phyloP scores from a whole-genome alignment of 2,797 vertebrate genomes.

The Sciurus vulgaris region DNA sequence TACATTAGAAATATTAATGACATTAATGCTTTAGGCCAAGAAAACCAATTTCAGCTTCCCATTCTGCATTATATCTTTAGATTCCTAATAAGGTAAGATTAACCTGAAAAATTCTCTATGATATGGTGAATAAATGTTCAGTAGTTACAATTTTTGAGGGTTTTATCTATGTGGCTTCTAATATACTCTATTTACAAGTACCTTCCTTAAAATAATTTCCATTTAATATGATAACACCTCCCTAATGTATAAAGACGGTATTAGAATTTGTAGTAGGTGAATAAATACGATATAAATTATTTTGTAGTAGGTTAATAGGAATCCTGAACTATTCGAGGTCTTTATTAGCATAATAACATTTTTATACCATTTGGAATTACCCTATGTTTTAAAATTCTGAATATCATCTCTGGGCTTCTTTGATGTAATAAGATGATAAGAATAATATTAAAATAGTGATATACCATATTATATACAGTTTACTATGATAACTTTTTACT shows the following conservation, averaged over 20 bases:
- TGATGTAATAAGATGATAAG: not conserved
- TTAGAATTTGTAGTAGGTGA: not conserved
- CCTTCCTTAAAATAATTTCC: not conserved
- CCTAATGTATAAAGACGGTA: not conserved
- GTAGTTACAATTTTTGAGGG: not conserved
- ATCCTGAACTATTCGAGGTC: not conserved
- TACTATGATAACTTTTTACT: conserved; percentile 67
- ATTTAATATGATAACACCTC: not conserved
- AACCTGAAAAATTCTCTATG: not conserved
- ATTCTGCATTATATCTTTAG: not conserved
- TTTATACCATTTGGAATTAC: not conserved
- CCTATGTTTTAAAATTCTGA: conserved; percentile 21
- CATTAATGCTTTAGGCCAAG: not conserved
- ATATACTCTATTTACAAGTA: not conserved
- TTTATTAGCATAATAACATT: not conserved
- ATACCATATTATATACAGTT: conserved; percentile 32
- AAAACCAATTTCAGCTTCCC: not conserved
- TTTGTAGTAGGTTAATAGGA: not conserved
- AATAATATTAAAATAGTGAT: conserved; percentile 64
- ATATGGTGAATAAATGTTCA: not conserved
- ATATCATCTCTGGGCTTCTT: conserved; percentile 56
- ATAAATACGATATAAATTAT: not conserved
- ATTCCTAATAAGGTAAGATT: not conserved
- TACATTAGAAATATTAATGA: not conserved
- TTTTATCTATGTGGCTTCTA: not conserved